Base-by-base conservation (phyloP, 1,140 invertebrate species). In the Scaptomyza pallida region DNA sequence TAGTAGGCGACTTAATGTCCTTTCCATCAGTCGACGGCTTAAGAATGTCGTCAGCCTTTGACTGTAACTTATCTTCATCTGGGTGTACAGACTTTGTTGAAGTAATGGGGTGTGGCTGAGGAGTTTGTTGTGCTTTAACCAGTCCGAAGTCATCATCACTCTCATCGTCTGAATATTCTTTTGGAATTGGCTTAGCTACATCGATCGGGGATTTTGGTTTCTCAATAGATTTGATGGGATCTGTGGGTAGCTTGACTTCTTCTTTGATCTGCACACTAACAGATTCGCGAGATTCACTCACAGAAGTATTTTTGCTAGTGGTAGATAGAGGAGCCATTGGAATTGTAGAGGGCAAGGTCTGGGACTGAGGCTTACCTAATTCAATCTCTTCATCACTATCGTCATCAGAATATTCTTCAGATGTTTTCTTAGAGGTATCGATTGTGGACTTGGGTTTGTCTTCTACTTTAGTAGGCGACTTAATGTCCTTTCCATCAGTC, bases 361-460 rank as follows among this genome's bases (percentile, higher is more conserved):
- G 57, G 1, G 40, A 45, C 30, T 50, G 45, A 4, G 67, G 50
- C 19, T 37, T 71, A 5, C 17, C 13, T 9, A 57, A 9, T 2
- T 43, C 35, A 50, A 51, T 40, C 41, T 72, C 69, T 16, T 72
- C 55, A 37, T 54, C 54, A 16, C 62, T 65, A 47, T 72, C 62
- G 19, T 57, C 45, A 13, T 72, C 61, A 10, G 55, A 60, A 48
- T 72, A 65, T 10, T 45, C 51, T 37, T 57, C 69, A 0, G 23
- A 17, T 17, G 5, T 6, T 17, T 19, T 30, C 33, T 62, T 61
- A 16, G 26, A 16, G 41, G 13, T 4, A 12, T 72, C 69, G 47
- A 64, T 33, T 13, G 61, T 26, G 6, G 21, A 45, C 52, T 59
- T 72, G 12, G 60, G 60, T 54, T 59, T 72, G 13, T 72, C 61